A percentile compares a stretch with the other conserved stretches of the same genome.
Evolutionary conservation across 2,113 vertebrate genomes (phyloP).

Genomic region (Gadus macrocephalus): DNA sequence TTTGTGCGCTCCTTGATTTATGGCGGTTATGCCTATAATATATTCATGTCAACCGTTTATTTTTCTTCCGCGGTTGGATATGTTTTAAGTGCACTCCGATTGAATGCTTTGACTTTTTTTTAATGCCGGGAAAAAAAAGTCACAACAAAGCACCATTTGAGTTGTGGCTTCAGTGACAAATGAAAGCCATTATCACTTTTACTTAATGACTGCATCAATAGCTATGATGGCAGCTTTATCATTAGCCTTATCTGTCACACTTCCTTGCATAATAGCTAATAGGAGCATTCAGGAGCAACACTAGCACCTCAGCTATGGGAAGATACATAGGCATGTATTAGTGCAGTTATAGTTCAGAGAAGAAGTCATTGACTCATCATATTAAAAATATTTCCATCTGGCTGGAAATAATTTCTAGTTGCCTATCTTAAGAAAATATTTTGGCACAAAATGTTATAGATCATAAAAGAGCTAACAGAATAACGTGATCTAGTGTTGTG

Average conservation of each 20-base stretch:
- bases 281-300: slow-evolving; percentile 12
- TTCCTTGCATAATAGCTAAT: slow-evolving; percentile 32
- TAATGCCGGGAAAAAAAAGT: not conserved
- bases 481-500: no score
- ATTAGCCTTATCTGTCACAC: slow-evolving; percentile 40
- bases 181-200: slow-evolving; percentile 46
- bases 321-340: no score
- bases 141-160: slow-evolving; percentile 13
- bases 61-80: slow-evolving; percentile 12
- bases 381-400: no score
- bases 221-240: slow-evolving; percentile 41
- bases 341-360: no score
- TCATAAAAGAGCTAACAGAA: no score
- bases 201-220: slow-evolving; percentile 47
- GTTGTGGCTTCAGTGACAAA: slow-evolving; percentile 39
- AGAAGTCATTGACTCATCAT: no score
- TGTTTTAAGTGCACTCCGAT: slow-evolving; percentile 25
- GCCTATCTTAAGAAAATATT: no score
- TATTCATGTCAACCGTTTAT: slow-evolving; percentile 31
- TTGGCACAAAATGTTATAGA: no score
- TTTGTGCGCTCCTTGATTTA: not conserved
- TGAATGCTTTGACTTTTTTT: slow-evolving; percentile 24
- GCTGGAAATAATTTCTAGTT: no score
- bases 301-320: no score
- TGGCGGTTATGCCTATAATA: slow-evolving; percentile 6